A percentile compares a stretch with the other conserved stretches of the same genome.
phyloP scores from a whole-genome alignment of 2,797 vertebrate genomes.

The Numenius phaeopus region DNA sequence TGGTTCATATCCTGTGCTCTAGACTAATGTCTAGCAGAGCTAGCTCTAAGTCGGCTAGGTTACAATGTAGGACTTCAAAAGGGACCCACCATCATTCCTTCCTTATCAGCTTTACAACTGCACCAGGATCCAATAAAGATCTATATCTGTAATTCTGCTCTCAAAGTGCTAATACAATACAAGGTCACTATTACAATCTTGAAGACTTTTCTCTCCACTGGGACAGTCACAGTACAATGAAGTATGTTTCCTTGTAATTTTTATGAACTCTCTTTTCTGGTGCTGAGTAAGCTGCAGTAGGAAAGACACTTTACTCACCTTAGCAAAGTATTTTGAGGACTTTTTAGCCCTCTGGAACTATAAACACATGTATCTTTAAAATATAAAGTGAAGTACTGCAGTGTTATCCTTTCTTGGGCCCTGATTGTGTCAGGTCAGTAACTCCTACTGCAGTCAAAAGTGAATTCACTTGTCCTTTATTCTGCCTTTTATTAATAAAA shows the following conservation, averaged over 20 bases:
- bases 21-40: not conserved
- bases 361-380: not conserved
- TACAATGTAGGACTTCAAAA: not conserved
- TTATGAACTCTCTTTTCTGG: not conserved
- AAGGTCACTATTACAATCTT: not conserved
- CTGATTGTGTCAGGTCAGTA: not conserved
- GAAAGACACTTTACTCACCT: not conserved
- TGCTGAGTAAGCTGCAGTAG: not conserved
- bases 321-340: not conserved
- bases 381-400: not conserved
- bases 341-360: not conserved
- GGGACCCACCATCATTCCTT: not conserved
- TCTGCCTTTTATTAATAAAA: not conserved
- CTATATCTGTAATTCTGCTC: not conserved
- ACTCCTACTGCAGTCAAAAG: not conserved
- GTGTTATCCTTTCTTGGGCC: not conserved
- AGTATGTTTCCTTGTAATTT: not conserved
- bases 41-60: not conserved
- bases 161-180: not conserved
- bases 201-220: not conserved
- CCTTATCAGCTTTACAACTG: not conserved
- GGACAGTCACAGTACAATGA: not conserved
- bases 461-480: not conserved
- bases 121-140: not conserved
- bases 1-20: not conserved